phyloP scores from a whole-genome alignment of 2,888 invertebrate species.

The Phaedon cochleariae region DNA sequence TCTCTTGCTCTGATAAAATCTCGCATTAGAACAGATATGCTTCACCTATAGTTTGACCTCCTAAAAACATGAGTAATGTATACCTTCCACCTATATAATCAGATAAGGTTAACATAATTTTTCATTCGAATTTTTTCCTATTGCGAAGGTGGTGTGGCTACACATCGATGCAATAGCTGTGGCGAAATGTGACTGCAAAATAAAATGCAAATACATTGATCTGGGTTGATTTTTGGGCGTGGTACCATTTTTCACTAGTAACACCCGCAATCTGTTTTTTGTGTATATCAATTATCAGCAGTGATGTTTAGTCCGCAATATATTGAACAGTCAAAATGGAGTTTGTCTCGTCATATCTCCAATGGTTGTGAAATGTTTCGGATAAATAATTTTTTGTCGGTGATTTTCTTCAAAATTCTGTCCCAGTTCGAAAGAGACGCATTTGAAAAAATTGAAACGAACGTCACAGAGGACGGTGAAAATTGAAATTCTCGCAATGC shows the following conservation, averaged over 20 bases:
- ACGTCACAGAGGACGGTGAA: too few species aligned
- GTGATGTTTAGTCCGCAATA: too few species aligned
- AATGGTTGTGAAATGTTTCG: too few species aligned
- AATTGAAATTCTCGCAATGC: too few species aligned
- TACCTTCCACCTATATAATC: neutral
- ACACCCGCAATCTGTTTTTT: neutral
- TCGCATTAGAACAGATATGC: slow-evolving; percentile 13
- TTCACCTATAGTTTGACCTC: slow-evolving; percentile 10
- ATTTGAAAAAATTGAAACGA: too few species aligned
- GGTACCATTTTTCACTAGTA: neutral
- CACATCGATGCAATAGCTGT: neutral
- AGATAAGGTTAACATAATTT: neutral
- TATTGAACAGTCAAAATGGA: too few species aligned
- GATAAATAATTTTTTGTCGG: too few species aligned
- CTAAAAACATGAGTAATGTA: neutral
- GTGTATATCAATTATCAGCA: neutral
- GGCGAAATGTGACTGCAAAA: neutral
- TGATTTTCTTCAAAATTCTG: too few species aligned
- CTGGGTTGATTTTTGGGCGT: neutral
- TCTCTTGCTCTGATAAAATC: slow-evolving; percentile 14
- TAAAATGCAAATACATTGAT: neutral
- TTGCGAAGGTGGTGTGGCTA: neutral
- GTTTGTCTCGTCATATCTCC: too few species aligned
- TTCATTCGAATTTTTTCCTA: neutral
- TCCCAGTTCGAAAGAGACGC: too few species aligned